Evolutionary conservation across 1,140 invertebrate genomes (phyloP), one percentile per base, ranked within the genome.

Genomic region (Caenorhabditis briggsae): DNA sequence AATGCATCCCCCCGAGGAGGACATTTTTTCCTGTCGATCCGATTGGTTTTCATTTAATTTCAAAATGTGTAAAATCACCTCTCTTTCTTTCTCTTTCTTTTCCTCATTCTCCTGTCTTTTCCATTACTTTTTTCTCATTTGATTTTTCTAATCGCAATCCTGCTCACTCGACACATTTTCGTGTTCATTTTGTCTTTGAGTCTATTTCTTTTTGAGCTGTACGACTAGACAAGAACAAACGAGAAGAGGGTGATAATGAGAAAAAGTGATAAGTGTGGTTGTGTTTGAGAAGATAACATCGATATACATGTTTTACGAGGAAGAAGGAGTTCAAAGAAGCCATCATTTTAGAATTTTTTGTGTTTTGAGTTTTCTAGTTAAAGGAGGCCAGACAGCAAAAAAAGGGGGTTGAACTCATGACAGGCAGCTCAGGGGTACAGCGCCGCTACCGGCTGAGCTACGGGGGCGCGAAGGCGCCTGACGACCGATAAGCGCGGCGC

Each of bases 21-120:
- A 33, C 33, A 33, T 3, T 33, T 33, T 33, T 33, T 33, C 33
- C 33, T 33, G 33, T 33, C 5, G 59, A 48, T 43, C 14, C 20
- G 50, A 74, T 86, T 78, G 50, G 65, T 50, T 78, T 78, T 86
- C n/a, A 70, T 86, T 53, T 78, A 53, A 78, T 78, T 70, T 78
- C 46, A 14, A 78, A 78, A 78, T 56, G 58, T 86, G 84, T 78
- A 86, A 61, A 70, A 86, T 58, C 84, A 82, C 58, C 70, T 86
- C 25, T 78, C 46, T 78, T 46, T 25, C 9, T 78, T 20, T 23
- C n/a, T 16, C 23, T n/a, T n/a, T 65, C 61, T 8, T 65, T 41
- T 65, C 41, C 25, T 0, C 11, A 33, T 33, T 18, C 20, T 11
- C 18, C 18, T 59, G 8, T 59, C 58, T 59, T 59, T 59, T 59